Base-by-base conservation (phyloP, 2,113 vertebrate genomes). In the Empidonax traillii region DNA sequence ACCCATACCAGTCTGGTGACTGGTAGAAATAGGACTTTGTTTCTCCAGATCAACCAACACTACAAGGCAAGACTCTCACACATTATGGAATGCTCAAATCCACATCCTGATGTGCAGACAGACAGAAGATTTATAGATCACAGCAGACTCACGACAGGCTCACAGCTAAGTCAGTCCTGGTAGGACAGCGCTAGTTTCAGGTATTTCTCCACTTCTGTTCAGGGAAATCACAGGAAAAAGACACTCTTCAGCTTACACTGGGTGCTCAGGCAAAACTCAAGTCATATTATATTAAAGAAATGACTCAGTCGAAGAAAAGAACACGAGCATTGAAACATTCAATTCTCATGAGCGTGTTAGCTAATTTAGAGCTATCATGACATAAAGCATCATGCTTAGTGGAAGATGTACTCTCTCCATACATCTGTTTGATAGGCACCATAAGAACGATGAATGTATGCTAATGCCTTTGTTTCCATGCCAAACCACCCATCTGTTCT, bases 401-500 rank as follows among this genome's bases (percentile, higher is more conserved):
- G 10, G 47, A 86, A 75, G 51, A 71, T 37, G 23, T 22, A 21
- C 37, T 46, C 77, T 61, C 46, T 90, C 47, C 41, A 65, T 22
- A 22, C 14, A 55, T 62, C 33, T 68, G 49, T 56, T 72, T 31
- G 67, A 85, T 56, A 56, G 66, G 63, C 43, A 86, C 35, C 37
- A 62, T 10, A 66, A 39, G 33, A 75, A 83, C 0, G 0, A 93
- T 31, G 51, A 88, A 66, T 37, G 43, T 53, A 62, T 30, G 63
- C 43, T 80, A 61, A 83, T 12, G 2, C 46, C 51, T 94, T 90
- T 94, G 87, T 87, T 87, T 77, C 68, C 55, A 53, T 51, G 88
- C 75, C 85, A 97, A 95, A 90, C 24, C 44, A 89, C 49, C 92
- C 90, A 93, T 93, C 85, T 94, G 78, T 43, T 93, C 74, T 81